Evolutionary conservation across 2,888 invertebrate species (phyloP), one percentile per base, ranked within the genome.

Genomic region (Neuroscelio doddi): DNA sequence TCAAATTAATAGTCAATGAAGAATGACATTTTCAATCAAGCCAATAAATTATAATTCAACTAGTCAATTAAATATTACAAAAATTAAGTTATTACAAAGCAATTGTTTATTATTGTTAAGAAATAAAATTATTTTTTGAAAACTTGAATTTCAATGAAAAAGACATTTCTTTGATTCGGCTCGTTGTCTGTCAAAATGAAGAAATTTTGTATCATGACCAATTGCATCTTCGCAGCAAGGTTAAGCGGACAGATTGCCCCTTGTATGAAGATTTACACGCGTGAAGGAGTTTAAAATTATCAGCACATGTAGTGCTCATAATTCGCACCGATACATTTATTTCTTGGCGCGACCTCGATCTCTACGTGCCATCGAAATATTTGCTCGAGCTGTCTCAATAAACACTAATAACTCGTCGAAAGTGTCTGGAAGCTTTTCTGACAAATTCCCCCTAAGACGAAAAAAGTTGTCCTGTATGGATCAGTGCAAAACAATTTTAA

Each of bases 341-440:
- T 53, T 55, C 34, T 39, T 62, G 64, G 56, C 62, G 64, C 63
- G 69, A 68, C 68, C 69, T 52, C 64, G 58, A 42, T 66, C 53
- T 55, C 46, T n/a, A 1, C 21, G 21, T 5, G 3, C 21, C 21
- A 21, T 21, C 21, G 21, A 21, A 21, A 21, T 21, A 5, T 21
- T n/a, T 16, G 21, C 8, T 34, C 34, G 30, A 46, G 21, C 5
- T 5, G 21, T 39, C 39, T 12, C 15, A 39, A 39, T 39, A 15
- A 38, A 16, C 8, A 15, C 38, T 15, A 8, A 38, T 16, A 16
- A 15, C 38, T 16, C 15, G 38, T 38, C 17, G 16, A 12, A 10
- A 12, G 12, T 32, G 12, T 16, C 10, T 7, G 10, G 10, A n/a
- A 12, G 32, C 32, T 12, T n/a, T 32, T 32, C 12, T 12, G 32